Percentiles rank a stretch among this genome's conserved stretches.
phyloP scores from a whole-genome alignment of 2,888 invertebrate species.

The Antitype chi region DNA sequence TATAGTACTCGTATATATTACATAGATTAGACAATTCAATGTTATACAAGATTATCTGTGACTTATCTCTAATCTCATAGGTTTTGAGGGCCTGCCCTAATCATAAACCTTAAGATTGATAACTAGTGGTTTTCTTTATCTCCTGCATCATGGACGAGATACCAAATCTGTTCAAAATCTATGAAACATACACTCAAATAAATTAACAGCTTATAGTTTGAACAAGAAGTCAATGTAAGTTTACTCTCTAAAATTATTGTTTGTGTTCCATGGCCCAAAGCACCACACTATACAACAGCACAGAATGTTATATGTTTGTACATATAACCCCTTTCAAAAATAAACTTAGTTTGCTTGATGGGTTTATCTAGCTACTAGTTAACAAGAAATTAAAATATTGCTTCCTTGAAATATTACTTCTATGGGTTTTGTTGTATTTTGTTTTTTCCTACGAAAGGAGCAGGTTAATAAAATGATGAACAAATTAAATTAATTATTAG shows the following conservation, averaged over 20 bases:
- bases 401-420: background rate
- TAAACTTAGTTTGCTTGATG: background rate
- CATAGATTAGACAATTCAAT: constrained; percentile 22
- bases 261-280: background rate
- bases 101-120: constrained; percentile 27
- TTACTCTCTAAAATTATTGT: too few relatives aligned
- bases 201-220: background rate
- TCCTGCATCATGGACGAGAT: background rate
- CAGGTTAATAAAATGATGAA: background rate
- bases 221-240: background rate
- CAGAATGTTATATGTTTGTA: background rate
- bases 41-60: constrained; percentile 16
- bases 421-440: background rate
- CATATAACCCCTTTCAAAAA: background rate
- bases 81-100: constrained; percentile 22
- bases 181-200: background rate
- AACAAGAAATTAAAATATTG: too few relatives aligned
- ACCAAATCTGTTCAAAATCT: background rate
- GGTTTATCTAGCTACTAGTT: too few relatives aligned
- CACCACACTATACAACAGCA: background rate
- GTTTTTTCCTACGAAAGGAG: background rate
- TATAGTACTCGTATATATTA: background rate
- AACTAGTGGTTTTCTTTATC: background rate
- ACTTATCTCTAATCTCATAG: constrained; percentile 30
- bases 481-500: background rate